These are phyloP conservation scores for Colius striatus DNA, from an alignment of 2,113 vertebrate species.

Conservation along the genomic window DNA sequence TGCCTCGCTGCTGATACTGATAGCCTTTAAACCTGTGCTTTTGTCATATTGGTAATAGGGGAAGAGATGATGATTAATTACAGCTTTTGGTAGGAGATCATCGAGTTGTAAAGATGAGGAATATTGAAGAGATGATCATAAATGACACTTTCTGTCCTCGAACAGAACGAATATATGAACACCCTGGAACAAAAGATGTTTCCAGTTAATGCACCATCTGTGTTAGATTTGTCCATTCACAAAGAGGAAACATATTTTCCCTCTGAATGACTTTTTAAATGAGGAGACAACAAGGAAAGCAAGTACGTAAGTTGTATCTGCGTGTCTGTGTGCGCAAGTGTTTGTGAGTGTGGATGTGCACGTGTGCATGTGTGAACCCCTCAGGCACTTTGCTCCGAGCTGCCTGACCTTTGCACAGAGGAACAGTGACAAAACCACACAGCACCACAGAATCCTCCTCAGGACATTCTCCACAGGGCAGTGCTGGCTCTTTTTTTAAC, in stretches of 20 bases:
- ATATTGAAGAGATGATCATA: not conserved
- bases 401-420: not conserved
- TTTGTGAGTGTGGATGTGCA: accelerated
- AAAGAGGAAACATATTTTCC: conserved; percentile 60
- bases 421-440: accelerated
- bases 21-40: not conserved
- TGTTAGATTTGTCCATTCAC: conserved; percentile 64
- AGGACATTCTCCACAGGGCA: not conserved
- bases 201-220: conserved; percentile 59
- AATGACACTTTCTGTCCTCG: not conserved
- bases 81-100: not conserved
- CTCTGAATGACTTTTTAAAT: conserved; percentile 10
- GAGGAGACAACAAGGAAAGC: not conserved
- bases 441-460: not conserved
- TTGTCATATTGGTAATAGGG: not conserved
- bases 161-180: not conserved
- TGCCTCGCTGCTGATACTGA: not conserved
- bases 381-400: accelerated
- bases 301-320: not conserved
- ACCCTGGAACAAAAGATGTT: conserved; percentile 37
- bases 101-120: not conserved
- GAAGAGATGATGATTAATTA: not conserved
- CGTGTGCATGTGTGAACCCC: not conserved
- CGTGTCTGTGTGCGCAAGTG: not conserved
- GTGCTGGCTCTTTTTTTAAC: not conserved